Evolutionary conservation across 35 echinoderm and acorn worm species (phyloP).

Genomic region (Ptychodera flava): DNA sequence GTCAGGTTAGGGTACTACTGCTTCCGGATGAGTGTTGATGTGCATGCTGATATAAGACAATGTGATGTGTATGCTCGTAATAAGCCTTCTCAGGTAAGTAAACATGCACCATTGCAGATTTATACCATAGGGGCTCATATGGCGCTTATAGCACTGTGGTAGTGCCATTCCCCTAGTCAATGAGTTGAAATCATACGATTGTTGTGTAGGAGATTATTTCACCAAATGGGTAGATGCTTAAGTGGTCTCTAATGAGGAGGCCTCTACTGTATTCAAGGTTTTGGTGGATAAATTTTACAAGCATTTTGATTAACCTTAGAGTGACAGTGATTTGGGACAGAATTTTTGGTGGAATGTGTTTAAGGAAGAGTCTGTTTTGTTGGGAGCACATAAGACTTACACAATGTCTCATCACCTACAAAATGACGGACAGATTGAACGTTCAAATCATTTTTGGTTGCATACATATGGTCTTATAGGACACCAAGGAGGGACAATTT

Average conservation of each 20-base stretch:
- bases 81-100: constrained; percentile 12
- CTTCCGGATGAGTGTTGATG: constrained; percentile 30
- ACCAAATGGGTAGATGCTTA: constrained; percentile 61
- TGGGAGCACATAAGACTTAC: constrained; percentile 66
- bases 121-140: constrained; percentile 15
- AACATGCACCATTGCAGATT: constrained; percentile 35
- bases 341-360: constrained; percentile 56
- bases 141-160: constrained; percentile 58
- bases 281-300: constrained; percentile 46
- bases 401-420: constrained; percentile 44
- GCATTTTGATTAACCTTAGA: constrained; percentile 29
- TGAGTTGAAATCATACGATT: constrained; percentile 38
- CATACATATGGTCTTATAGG: no score
- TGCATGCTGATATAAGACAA: constrained; percentile 10
- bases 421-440: constrained; percentile 52
- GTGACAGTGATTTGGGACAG: constrained; percentile 62
- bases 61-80: constrained; percentile 26
- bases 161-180: constrained; percentile 32
- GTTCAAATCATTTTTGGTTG: constrained; percentile 54
- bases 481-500: neutral
- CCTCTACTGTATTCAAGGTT: constrained; percentile 12
- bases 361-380: constrained; percentile 34
- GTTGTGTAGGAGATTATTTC: constrained; percentile 31
- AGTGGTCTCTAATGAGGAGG: no score
- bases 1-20: constrained; percentile 36